These are phyloP conservation scores for Antheraea mylitta DNA, from an alignment of 1,140 invertebrate genomes.

Conservation along the genomic window DNA sequence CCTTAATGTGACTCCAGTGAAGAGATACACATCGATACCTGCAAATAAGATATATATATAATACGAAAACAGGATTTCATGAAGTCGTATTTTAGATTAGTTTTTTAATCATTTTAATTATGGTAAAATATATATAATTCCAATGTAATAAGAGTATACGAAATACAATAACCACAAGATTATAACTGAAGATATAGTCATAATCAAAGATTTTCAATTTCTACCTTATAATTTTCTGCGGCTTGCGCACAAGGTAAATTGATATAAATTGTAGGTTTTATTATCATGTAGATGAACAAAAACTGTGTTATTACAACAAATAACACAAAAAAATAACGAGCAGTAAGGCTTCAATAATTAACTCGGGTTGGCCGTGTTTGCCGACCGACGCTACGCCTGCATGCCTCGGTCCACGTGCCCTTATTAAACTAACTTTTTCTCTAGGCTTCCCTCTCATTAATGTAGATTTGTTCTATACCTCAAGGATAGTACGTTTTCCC, in stretches of 20 bases:
- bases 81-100: no score
- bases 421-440: slow-evolving; percentile 9
- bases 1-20: no score
- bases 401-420: slow-evolving; percentile 5
- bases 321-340: slow-evolving; percentile 17
- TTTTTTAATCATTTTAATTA: no score
- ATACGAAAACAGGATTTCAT: no score
- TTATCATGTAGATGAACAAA: slow-evolving; percentile 23
- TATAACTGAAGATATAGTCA: slow-evolving; percentile 18
- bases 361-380: slow-evolving; percentile 8
- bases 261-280: slow-evolving; percentile 31
- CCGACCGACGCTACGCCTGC: slow-evolving; percentile 3
- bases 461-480: no score
- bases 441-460: no score
- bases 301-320: slow-evolving; percentile 26
- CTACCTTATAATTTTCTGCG: slow-evolving; percentile 28
- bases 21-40: no score
- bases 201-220: slow-evolving; percentile 28
- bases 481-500: no score
- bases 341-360: slow-evolving; percentile 21
- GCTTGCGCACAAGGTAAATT: slow-evolving; percentile 26
- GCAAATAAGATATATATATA: no score
- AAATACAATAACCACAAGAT: slow-evolving; percentile 17
- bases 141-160: not conserved
- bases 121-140: not conserved